Evolutionary conservation across 2,797 vertebrate species (phyloP).

Genomic region (Miichthys miiuy): DNA sequence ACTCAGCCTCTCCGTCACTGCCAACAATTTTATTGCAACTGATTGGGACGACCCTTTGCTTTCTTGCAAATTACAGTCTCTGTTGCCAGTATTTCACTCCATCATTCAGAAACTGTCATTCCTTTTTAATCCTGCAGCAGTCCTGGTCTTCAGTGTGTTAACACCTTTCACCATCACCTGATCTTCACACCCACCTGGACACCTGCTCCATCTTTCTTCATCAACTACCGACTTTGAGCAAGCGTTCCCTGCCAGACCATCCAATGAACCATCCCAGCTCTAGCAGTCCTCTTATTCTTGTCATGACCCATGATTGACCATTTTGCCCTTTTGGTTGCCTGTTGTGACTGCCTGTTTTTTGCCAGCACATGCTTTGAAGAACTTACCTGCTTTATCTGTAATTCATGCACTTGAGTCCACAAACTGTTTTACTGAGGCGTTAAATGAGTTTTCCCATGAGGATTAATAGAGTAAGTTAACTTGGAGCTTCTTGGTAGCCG

Average conservation of each 20-base stretch:
- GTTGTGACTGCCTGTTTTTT: neutral
- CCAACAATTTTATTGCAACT: slow-evolving; percentile 31
- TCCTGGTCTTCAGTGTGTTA: neutral
- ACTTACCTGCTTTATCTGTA: neutral
- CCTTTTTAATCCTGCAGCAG: neutral
- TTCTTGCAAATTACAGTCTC: slow-evolving; percentile 19
- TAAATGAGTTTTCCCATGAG: neutral
- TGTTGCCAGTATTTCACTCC: neutral
- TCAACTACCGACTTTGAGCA: neutral
- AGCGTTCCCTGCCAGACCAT: neutral
- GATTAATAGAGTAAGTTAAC: neutral
- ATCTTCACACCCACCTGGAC: neutral
- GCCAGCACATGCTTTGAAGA: accelerated
- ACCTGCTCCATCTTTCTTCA: neutral
- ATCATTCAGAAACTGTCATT: slow-evolving; percentile 8
- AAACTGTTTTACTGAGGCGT: accelerated
- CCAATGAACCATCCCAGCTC: too few relatives aligned
- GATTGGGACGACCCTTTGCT: slow-evolving; percentile 28
- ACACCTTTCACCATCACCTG: neutral
- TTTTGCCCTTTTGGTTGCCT: neutral
- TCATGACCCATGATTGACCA: neutral
- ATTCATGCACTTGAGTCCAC: neutral
- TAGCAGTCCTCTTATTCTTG: neutral
- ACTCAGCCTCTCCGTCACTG: slow-evolving; percentile 22
- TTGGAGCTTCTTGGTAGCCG: neutral